Evolutionary conservation across 37 sponge, comb jelly and placozoan species (phyloP).

Genomic region (Axinella damicornis): DNA sequence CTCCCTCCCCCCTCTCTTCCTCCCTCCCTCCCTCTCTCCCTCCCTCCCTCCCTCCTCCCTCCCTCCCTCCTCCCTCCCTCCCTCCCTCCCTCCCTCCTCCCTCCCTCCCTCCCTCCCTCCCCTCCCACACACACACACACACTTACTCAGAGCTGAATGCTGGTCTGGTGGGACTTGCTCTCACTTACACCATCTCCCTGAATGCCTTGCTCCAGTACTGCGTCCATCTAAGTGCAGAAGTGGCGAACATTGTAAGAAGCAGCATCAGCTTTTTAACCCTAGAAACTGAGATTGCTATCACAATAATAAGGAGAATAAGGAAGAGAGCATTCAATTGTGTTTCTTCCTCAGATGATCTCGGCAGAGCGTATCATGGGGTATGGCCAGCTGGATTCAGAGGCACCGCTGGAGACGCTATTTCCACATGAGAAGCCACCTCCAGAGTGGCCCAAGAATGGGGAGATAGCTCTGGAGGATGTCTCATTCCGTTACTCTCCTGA

Average conservation of each 20-base stretch:
- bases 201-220: conserved; percentile 69
- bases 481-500: conserved; percentile 54
- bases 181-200: conserved; percentile 65
- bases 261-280: background rate
- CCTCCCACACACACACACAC: too few species aligned
- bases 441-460: conserved; percentile 78
- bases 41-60: background rate
- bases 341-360: conserved; percentile 85
- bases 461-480: conserved; percentile 47
- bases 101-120: background rate
- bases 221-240: conserved; percentile 74
- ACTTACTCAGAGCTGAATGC: too few species aligned
- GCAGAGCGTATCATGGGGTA: conserved; percentile 82
- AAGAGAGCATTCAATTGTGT: background rate
- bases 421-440: conserved; percentile 49
- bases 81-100: conserved; percentile 1
- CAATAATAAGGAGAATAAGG: background rate
- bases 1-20: background rate
- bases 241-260: conserved; percentile 66
- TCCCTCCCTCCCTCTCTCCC: conserved; percentile 1
- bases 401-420: conserved; percentile 58
- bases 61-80: background rate
- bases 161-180: conserved; percentile 63
- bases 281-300: background rate
- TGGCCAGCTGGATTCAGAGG: conserved; percentile 64